Evolutionary conservation across 2,797 vertebrate species (phyloP).

Genomic region (Lutjanus campechanus): DNA sequence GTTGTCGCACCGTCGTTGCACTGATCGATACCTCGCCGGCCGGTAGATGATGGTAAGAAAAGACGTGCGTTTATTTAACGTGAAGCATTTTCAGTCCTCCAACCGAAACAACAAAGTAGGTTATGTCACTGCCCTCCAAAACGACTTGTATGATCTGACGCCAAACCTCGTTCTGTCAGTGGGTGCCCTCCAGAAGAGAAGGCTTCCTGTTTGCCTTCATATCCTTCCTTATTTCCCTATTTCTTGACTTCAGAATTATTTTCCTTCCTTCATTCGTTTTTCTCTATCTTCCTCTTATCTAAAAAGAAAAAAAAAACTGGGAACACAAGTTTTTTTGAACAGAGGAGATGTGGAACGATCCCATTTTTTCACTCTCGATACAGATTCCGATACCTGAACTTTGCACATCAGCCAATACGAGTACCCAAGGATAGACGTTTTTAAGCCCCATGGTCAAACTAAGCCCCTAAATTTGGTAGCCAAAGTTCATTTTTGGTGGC

Average conservation of each 20-base stretch:
- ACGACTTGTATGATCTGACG: not conserved
- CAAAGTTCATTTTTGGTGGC: too few relatives aligned
- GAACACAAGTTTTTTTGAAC: not conserved
- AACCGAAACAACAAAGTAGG: not conserved
- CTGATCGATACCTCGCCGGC: conserved; percentile 4
- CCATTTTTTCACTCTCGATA: too few relatives aligned
- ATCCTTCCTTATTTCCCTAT: not conserved
- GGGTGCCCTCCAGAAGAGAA: not conserved
- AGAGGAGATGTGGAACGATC: too few relatives aligned
- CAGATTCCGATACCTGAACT: too few relatives aligned
- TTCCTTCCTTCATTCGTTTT: not conserved
- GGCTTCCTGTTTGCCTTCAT: not conserved
- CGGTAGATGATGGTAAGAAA: not conserved
- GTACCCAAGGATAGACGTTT: too few relatives aligned
- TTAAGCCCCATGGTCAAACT: too few relatives aligned
- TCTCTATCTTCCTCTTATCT: not conserved
- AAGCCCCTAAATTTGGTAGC: too few relatives aligned
- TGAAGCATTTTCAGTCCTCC: not conserved
- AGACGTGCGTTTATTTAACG: not conserved
- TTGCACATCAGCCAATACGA: too few relatives aligned
- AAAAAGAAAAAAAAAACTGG: too few relatives aligned
- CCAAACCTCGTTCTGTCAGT: not conserved
- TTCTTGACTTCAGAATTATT: not conserved
- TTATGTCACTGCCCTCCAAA: not conserved
- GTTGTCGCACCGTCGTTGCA: not conserved